Conservation (phyloP, 2,797 vertebrate genomes). For the Sciurus vulgaris region DNA sequence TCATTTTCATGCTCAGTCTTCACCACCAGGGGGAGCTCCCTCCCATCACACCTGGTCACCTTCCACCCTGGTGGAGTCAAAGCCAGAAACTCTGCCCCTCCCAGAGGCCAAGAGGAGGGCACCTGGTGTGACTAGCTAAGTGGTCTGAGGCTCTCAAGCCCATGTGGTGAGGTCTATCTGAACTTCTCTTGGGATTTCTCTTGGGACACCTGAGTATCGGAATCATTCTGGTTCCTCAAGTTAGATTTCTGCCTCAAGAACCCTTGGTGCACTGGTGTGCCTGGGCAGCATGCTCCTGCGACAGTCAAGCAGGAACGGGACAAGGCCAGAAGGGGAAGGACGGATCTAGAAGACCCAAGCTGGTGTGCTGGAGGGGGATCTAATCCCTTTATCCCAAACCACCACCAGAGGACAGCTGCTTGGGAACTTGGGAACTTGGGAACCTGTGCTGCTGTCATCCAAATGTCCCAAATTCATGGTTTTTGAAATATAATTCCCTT, state of each 20-base stretch:
- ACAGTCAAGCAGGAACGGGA: neutral
- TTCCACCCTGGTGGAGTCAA: neutral
- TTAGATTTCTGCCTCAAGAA: neutral
- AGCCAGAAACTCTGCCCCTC: neutral
- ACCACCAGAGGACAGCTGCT: neutral
- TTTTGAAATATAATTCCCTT: neutral
- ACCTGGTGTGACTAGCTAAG: neutral
- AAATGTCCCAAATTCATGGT: too few relatives aligned
- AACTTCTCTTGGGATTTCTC: neutral
- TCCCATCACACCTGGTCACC: neutral
- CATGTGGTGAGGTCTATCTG: neutral
- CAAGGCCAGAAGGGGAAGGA: neutral
- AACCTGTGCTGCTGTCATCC: neutral
- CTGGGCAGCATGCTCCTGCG: neutral
- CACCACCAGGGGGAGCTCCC: constrained; percentile 45
- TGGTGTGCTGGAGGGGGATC: neutral
- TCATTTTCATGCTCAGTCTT: neutral
- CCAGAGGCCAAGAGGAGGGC: neutral
- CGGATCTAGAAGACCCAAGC: neutral
- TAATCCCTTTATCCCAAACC: neutral
- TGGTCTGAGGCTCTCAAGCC: neutral
- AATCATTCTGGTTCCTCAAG: neutral
- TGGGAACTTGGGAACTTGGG: neutral
- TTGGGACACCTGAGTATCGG: too few relatives aligned
- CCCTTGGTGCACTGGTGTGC: neutral